These are phyloP conservation scores for Pluvianellus socialis DNA, from an alignment of 2,113 vertebrate genomes.

Conservation along the genomic window DNA sequence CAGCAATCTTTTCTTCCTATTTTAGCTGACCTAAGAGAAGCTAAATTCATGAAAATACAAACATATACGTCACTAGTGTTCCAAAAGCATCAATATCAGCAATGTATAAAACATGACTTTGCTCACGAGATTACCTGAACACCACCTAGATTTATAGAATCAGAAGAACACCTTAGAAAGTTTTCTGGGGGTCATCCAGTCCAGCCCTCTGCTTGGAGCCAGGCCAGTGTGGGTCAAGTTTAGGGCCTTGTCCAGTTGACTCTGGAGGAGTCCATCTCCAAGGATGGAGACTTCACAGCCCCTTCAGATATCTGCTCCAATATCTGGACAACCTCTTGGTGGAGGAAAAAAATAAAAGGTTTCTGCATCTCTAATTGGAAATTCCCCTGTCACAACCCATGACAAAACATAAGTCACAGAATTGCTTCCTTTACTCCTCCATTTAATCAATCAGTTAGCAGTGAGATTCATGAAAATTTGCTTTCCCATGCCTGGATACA, in stretches of 20 bases:
- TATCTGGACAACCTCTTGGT: neutral
- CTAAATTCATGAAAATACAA: neutral
- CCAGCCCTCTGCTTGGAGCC: neutral
- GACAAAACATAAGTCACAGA: neutral
- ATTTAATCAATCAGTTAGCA: neutral
- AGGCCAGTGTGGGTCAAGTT: neutral
- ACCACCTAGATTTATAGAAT: neutral
- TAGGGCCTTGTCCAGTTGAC: neutral
- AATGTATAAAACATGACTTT: neutral
- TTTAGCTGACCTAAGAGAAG: neutral
- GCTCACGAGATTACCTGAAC: neutral
- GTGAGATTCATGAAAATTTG: neutral
- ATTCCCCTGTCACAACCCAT: neutral
- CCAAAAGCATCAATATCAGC: neutral
- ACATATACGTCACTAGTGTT: accelerated
- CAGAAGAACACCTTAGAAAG: neutral
- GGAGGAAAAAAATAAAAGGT: accelerated
- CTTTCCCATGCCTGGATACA: neutral
- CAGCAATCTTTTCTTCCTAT: neutral
- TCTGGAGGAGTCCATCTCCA: neutral
- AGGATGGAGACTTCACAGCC: neutral
- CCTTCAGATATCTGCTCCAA: neutral
- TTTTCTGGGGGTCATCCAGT: neutral
- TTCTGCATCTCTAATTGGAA: neutral
- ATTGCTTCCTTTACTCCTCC: neutral